Conservation (phyloP, 2,888 invertebrate genomes). For the Campoplex nolae region DNA sequence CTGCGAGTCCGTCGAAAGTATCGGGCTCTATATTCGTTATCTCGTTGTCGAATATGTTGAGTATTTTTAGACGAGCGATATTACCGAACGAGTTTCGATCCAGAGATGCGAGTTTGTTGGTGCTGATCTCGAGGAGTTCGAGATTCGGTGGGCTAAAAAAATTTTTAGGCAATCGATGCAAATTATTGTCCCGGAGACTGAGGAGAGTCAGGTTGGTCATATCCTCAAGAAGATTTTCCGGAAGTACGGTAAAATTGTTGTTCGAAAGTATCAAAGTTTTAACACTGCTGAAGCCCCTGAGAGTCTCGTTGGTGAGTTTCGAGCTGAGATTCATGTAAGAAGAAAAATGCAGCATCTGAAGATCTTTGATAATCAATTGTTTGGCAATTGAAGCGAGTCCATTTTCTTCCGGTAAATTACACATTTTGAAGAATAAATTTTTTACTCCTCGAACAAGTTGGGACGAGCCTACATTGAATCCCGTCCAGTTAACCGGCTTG, state of each 20-base stretch:
- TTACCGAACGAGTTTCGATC: slow-evolving; percentile 88
- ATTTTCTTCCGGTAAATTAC: slow-evolving; percentile 70
- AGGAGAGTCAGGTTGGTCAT: slow-evolving; percentile 88
- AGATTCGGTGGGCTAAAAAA: slow-evolving; percentile 82
- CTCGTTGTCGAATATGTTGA: slow-evolving; percentile 90
- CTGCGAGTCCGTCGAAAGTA: slow-evolving; percentile 88
- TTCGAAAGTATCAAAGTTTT: slow-evolving; percentile 87
- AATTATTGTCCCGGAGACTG: slow-evolving; percentile 84
- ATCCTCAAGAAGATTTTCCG: slow-evolving; percentile 86
- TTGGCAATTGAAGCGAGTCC: slow-evolving; percentile 71
- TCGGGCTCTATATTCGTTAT: slow-evolving; percentile 88
- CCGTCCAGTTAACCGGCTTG: slow-evolving; percentile 71
- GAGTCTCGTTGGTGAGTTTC: slow-evolving; percentile 86
- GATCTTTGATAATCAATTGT: slow-evolving; percentile 69
- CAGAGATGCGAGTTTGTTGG: slow-evolving; percentile 88
- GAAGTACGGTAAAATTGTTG: slow-evolving; percentile 87
- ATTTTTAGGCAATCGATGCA: slow-evolving; percentile 65
- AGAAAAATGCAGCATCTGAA: slow-evolving; percentile 70
- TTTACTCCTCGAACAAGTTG: slow-evolving; percentile 32
- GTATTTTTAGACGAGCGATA: slow-evolving; percentile 85
- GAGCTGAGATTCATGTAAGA: slow-evolving; percentile 69
- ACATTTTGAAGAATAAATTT: slow-evolving; percentile 70
- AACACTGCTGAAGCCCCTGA: slow-evolving; percentile 86
- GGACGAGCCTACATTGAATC: slow-evolving; percentile 69
- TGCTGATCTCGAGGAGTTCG: slow-evolving; percentile 87